Conservation (phyloP, 2,888 invertebrate species). For the Lepeophtheirus nordmannii region DNA sequence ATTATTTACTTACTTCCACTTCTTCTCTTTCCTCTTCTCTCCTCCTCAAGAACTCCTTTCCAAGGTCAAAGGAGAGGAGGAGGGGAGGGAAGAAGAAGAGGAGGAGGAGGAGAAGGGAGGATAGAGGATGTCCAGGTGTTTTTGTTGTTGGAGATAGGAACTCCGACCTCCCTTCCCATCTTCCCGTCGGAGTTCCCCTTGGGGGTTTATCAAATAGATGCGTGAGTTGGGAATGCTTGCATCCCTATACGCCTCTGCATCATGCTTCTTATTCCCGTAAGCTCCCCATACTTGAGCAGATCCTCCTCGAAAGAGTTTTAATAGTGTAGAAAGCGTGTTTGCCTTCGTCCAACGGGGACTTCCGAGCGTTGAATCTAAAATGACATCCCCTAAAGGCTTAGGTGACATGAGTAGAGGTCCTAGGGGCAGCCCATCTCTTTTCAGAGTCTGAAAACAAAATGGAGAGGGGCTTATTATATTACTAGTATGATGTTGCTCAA, state of each 20-base stretch:
- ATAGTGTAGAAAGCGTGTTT: background rate
- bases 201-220: background rate
- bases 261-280: conserved; percentile 5
- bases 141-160: background rate
- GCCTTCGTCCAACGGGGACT: background rate
- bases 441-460: conserved; percentile 4
- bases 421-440: background rate
- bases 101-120: background rate
- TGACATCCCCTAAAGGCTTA: background rate
- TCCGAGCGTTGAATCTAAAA: background rate
- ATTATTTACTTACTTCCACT: too few relatives aligned
- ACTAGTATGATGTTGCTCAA: too few relatives aligned
- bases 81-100: background rate
- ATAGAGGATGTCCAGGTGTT: background rate
- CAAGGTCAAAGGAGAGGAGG: background rate
- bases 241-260: background rate
- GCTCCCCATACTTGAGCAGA: background rate
- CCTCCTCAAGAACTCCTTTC: too few relatives aligned
- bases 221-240: background rate
- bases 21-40: too few relatives aligned
- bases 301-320: background rate
- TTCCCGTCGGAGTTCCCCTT: background rate
- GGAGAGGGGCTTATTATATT: too few relatives aligned
- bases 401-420: conserved; percentile 14
- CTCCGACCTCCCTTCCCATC: background rate